phyloP scores from a whole-genome alignment of 2,888 invertebrate species.

The Dinocampus coccinellae region DNA sequence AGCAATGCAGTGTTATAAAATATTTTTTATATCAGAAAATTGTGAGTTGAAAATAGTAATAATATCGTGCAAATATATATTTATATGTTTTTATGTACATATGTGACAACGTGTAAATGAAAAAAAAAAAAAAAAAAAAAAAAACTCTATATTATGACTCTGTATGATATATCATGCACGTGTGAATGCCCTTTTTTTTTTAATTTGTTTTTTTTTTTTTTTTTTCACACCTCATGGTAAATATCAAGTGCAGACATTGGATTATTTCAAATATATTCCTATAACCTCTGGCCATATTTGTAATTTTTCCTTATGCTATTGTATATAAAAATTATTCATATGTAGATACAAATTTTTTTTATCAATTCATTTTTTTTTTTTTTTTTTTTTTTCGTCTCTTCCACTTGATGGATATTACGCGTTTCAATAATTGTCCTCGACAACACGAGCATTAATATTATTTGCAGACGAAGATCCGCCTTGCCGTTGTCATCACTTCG shows the following conservation, averaged over 20 bases:
- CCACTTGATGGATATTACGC: slow-evolving; percentile 9
- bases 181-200: background rate
- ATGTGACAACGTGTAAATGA: background rate
- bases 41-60: background rate
- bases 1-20: background rate
- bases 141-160: background rate
- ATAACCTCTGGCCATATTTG: background rate
- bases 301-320: background rate
- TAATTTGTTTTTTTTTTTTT: background rate
- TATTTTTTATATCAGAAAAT: background rate
- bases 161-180: background rate
- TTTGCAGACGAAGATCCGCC: slow-evolving; percentile 24
- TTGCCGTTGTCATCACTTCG: slow-evolving; percentile 11
- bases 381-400: slow-evolving; percentile 17
- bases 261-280: background rate
- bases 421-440: slow-evolving; percentile 33
- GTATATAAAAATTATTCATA: background rate
- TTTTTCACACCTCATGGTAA: too few relatives aligned
- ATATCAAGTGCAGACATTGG: background rate
- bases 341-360: background rate
- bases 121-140: too few relatives aligned
- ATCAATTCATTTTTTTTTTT: too few relatives aligned
- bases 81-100: background rate
- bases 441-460: slow-evolving; percentile 31
- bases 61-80: background rate